A percentile compares a stretch with the other conserved stretches of the same genome.
Evolutionary conservation across 1,140 invertebrate genomes (phyloP).

Genomic region (Drosophila kurseongensis): DNA sequence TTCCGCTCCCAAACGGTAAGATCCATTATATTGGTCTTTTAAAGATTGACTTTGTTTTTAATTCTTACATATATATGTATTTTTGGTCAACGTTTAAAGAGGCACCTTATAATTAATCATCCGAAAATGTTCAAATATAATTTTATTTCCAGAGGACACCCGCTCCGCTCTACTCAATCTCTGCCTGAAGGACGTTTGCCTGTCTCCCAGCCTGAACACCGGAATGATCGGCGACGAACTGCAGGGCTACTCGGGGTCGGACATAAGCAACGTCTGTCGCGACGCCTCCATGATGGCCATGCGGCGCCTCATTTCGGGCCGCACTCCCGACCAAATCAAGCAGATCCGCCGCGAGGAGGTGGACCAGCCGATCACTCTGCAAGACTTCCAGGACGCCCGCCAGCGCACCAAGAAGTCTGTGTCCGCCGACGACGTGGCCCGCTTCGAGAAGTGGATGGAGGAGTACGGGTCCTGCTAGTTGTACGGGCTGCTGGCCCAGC

Average conservation of each 20-base stretch:
- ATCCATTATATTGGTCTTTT: neutral
- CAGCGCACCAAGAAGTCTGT: conserved; percentile 98
- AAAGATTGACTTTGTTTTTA: no score
- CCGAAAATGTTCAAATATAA: no score
- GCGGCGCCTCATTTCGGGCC: conserved; percentile 95
- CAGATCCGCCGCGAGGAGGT: conserved; percentile 97
- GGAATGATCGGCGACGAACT: conserved; percentile 91
- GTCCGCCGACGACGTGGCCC: conserved; percentile 94
- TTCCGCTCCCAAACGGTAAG: conserved; percentile 96
- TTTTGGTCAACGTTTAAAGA: no score
- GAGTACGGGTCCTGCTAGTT: conserved; percentile 93
- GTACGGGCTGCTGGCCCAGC: conserved; percentile 66
- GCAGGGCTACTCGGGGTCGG: conserved; percentile 98
- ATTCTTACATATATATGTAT: no score
- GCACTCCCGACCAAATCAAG: conserved; percentile 96
- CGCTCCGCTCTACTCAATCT: conserved; percentile 95
- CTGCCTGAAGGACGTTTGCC: conserved; percentile 95
- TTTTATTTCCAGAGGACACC: conserved; percentile 87
- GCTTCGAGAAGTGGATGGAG: conserved; percentile 98
- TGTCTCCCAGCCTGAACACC: conserved; percentile 92
- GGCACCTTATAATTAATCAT: no score
- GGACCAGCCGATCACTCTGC: conserved; percentile 94
- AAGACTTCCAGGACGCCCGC: conserved; percentile 95
- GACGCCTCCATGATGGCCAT: conserved; percentile 99
- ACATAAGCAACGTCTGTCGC: conserved; percentile 99